Conservation (phyloP, 2,888 invertebrate genomes). For the Boloria selene region DNA sequence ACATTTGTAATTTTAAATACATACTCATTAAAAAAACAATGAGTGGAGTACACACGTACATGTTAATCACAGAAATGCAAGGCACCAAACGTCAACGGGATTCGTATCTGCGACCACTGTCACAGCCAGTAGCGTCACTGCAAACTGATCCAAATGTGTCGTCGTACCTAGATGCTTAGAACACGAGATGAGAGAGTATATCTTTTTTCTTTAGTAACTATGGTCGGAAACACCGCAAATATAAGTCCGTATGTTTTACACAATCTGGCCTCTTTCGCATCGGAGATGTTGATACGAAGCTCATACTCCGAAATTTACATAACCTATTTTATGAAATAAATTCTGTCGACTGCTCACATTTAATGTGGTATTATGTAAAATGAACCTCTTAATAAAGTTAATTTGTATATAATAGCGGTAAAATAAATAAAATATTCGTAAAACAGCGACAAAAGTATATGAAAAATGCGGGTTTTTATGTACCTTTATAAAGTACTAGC, state of each 20-base stretch:
- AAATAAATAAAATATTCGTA: background rate
- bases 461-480: too few relatives aligned
- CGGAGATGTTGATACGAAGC: constrained; percentile 66
- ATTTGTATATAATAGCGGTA: constrained; percentile 27
- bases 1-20: too few relatives aligned
- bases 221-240: constrained; percentile 15
- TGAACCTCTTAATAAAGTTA: constrained; percentile 21
- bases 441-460: background rate
- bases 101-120: too few relatives aligned
- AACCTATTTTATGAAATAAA: constrained; percentile 60
- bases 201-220: too few relatives aligned
- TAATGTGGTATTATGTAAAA: constrained; percentile 25
- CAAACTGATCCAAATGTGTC: too few relatives aligned
- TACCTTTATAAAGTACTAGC: background rate
- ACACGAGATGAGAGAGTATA: too few relatives aligned
- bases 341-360: constrained; percentile 42
- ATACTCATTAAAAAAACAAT: too few relatives aligned
- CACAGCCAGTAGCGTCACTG: too few relatives aligned
- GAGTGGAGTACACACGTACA: too few relatives aligned
- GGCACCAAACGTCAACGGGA: too few relatives aligned
- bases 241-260: constrained; percentile 46
- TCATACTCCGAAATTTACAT: constrained; percentile 68
- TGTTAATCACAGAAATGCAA: too few relatives aligned
- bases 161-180: too few relatives aligned
- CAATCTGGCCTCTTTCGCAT: constrained; percentile 58